Evolutionary conservation across 2,797 vertebrate species (phyloP).

Genomic region (Moxostoma hubbsi): DNA sequence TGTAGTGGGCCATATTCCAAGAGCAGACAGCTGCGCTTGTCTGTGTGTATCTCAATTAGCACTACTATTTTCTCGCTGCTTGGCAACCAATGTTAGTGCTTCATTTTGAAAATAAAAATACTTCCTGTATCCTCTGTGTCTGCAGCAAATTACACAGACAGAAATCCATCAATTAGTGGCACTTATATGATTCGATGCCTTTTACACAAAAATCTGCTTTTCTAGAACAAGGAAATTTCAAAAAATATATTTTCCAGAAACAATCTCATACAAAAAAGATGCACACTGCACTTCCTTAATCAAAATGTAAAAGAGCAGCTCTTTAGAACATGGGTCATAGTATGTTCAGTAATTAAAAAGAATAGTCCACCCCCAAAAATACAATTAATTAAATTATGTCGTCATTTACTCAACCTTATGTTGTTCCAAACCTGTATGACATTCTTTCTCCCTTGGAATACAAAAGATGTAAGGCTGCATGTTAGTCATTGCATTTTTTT

Average conservation of each 20-base stretch:
- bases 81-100: constrained; percentile 35
- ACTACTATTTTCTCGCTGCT: constrained; percentile 53
- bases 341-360: not conserved
- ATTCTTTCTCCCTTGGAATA: no score
- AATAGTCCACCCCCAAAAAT: no score
- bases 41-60: constrained; percentile 36
- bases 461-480: no score
- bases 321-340: not conserved
- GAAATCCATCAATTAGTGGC: not conserved
- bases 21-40: not conserved
- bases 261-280: not conserved
- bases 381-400: no score
- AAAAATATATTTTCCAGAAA: constrained; percentile 2
- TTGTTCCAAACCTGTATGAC: no score
- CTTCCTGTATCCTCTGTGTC: constrained; percentile 32
- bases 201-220: not conserved
- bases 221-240: not conserved
- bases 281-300: not conserved
- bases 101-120: constrained; percentile 30
- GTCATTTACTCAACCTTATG: no score
- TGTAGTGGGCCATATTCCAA: not conserved
- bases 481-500: no score
- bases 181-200: not conserved
- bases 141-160: not conserved
- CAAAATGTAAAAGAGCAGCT: not conserved